phyloP scores from a whole-genome alignment of 2,888 invertebrate species.

The Caenorhabditis sp. region DNA sequence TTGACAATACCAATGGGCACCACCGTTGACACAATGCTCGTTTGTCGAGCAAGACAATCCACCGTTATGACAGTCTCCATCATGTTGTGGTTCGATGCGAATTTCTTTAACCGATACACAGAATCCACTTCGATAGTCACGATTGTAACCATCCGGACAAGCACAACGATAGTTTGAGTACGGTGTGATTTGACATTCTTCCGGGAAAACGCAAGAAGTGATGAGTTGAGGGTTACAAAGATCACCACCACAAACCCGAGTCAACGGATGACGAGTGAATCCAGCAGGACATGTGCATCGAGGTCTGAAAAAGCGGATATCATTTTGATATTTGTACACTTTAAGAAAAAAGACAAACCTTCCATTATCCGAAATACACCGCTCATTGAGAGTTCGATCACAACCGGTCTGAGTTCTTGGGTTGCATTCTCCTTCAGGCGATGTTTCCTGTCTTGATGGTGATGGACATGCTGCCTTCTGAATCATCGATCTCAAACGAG shows the following conservation, averaged over 20 bases:
- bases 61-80: conserved; percentile 57
- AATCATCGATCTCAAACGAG: conserved; percentile 68
- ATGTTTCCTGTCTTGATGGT: conserved; percentile 38
- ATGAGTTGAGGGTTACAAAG: conserved; percentile 69
- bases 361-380: conserved; percentile 55
- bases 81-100: conserved; percentile 52
- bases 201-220: conserved; percentile 66
- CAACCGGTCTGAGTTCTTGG: conserved; percentile 67
- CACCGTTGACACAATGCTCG: conserved; percentile 51
- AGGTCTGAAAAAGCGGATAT: conserved; percentile 10
- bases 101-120: conserved; percentile 61
- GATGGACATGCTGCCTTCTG: conserved; percentile 70
- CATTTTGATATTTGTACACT: background rate
- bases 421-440: conserved; percentile 60
- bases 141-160: conserved; percentile 63
- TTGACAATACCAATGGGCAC: conserved; percentile 46
- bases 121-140: conserved; percentile 64
- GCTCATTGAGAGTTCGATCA: conserved; percentile 66
- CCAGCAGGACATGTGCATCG: conserved; percentile 65
- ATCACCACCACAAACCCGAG: conserved; percentile 68
- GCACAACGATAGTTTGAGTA: conserved; percentile 68
- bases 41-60: conserved; percentile 51
- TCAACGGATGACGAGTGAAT: conserved; percentile 68
- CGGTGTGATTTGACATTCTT: conserved; percentile 64
- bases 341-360: conserved; percentile 1